Evolutionary conservation across 2,888 invertebrate species (phyloP), one percentile per base, ranked within the genome.

Genomic region (Polylopha cassiicola): DNA sequence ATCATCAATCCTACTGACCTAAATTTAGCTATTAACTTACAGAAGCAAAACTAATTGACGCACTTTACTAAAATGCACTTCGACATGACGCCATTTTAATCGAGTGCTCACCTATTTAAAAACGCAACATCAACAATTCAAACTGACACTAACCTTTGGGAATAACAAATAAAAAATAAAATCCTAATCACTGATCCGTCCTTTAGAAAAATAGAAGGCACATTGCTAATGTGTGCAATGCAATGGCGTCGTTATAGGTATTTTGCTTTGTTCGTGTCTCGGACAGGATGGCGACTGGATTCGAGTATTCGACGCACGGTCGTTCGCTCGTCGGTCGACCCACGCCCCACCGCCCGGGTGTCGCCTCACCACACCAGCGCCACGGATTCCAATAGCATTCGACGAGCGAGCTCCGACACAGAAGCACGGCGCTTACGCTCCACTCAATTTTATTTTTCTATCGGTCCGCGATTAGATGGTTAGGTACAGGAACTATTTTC

Each of bases 81-180:
- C n/a, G n/a, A n/a, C n/a, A n/a, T n/a, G n/a, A n/a, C n/a, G n/a
- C n/a, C n/a, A n/a, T n/a, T n/a, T n/a, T n/a, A n/a, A n/a, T n/a
- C n/a, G n/a, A n/a, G n/a, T n/a, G n/a, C n/a, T n/a, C n/a, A n/a
- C n/a, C n/a, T n/a, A n/a, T n/a, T n/a, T 28, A 17, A 28, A 14
- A 22, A 27, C 7, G 9, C 28, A 39, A 10, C n/a, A 37, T 41
- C 28, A 17, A 23, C 26, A 43, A 43, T 58, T 61, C 48, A 67
- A 67, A 66, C 50, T 58, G 56, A 45, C 67, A 77, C 77, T 77
- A 69, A 77, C 77, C 77, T 77, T 62, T 59, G 55, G 29, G 37
- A 51, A 52, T 53, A 44, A 46, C 47, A 53, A 50, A 50, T 23
- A 37, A 42, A 48, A 47, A 33, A 28, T 33, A 22, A 33, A 22